These are phyloP conservation scores for Teinopalpus imperialis DNA, from an alignment of 2,888 invertebrate species.

Conservation along the genomic window DNA sequence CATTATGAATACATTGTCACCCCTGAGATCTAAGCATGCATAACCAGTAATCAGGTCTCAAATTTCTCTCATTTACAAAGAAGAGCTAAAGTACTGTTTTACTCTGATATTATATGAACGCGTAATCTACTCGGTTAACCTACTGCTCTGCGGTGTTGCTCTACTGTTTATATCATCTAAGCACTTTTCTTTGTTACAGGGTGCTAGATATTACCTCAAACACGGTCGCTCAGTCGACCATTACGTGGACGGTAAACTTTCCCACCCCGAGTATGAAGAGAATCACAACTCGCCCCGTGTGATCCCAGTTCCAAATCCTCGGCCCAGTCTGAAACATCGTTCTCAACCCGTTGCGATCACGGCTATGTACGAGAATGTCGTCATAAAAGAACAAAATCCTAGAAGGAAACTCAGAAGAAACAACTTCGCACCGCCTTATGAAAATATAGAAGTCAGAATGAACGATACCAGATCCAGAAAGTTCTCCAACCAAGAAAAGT, in stretches of 20 bases:
- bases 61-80: too few species aligned
- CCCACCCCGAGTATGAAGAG: slow-evolving; percentile 80
- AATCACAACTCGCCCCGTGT: slow-evolving; percentile 67
- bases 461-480: slow-evolving; percentile 64
- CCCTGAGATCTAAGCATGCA: too few species aligned
- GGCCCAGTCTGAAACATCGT: slow-evolving; percentile 70
- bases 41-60: too few species aligned
- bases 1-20: too few species aligned
- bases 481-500: slow-evolving; percentile 76
- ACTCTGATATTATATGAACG: too few species aligned
- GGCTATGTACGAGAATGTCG: slow-evolving; percentile 87
- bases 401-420: slow-evolving; percentile 85
- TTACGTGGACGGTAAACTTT: slow-evolving; percentile 86
- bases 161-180: too few species aligned
- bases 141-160: too few species aligned
- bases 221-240: slow-evolving; percentile 90
- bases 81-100: too few species aligned
- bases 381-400: slow-evolving; percentile 87
- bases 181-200: slow-evolving; percentile 67
- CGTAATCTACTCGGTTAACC: neutral
- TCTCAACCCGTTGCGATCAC: slow-evolving; percentile 88
- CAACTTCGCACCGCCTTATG: slow-evolving; percentile 81
- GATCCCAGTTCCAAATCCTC: slow-evolving; percentile 68
- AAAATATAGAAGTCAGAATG: slow-evolving; percentile 82
- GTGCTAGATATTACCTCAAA: slow-evolving; percentile 82